Conservation (phyloP, 2,797 vertebrate species). For the Notolabrus celidotus region DNA sequence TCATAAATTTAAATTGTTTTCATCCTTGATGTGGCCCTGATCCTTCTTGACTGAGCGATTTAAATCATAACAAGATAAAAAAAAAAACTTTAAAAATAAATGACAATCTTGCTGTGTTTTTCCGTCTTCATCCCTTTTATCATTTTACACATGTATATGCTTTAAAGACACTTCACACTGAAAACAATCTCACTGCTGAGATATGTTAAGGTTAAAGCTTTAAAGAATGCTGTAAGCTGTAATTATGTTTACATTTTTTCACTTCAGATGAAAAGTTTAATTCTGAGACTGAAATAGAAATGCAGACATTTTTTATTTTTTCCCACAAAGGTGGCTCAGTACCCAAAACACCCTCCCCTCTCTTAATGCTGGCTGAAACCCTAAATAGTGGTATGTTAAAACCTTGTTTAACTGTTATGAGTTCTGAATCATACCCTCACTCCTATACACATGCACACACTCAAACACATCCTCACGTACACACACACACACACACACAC, state of each 20-base stretch:
- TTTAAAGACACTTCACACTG: background rate
- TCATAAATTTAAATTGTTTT: too few species aligned
- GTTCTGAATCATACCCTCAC: conserved; percentile 73
- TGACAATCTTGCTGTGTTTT: background rate
- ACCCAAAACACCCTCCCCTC: conserved; percentile 28
- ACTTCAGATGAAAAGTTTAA: conserved; percentile 34
- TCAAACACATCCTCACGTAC: background rate
- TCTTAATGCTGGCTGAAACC: conserved; percentile 68
- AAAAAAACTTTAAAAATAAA: background rate
- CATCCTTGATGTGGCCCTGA: too few species aligned
- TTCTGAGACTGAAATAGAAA: conserved; percentile 31
- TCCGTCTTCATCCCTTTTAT: background rate
- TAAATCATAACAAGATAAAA: too few species aligned
- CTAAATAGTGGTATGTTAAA: conserved; percentile 71
- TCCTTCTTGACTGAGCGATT: too few species aligned
- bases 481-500: conserved; percentile 63
- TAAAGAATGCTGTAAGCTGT: background rate
- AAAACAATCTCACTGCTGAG: background rate
- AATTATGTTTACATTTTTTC: conserved; percentile 43
- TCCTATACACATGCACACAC: background rate
- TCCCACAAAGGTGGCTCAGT: conserved; percentile 49
- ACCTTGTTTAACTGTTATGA: conserved; percentile 74
- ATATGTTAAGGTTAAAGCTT: conserved; percentile 31
- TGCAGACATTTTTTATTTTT: conserved; percentile 27
- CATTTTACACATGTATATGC: background rate